phyloP scores from a whole-genome alignment of 2,888 invertebrate genomes.

The Acronicta psi region DNA sequence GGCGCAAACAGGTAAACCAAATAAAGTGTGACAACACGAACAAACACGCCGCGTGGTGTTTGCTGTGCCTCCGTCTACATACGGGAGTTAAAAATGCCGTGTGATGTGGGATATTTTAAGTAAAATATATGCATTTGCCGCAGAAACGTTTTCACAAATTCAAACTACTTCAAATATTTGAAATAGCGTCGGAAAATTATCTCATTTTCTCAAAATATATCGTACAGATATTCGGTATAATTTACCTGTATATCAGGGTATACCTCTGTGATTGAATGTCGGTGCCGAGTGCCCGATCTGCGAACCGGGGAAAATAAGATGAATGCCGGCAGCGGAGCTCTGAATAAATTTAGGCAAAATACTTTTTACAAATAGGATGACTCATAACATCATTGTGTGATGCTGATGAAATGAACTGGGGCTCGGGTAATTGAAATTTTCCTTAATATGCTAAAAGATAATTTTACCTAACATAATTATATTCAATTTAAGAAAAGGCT shows the following conservation, averaged over 20 bases:
- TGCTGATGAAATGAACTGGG: constrained; percentile 35
- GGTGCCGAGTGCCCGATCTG: constrained; percentile 12
- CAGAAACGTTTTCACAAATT: not conserved
- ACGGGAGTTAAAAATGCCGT: constrained; percentile 13
- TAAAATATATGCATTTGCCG: no score
- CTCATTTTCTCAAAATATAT: not conserved
- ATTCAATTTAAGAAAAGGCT: no score
- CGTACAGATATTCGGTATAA: constrained; percentile 6
- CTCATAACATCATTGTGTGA: constrained; percentile 49
- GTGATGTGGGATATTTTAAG: constrained; percentile 1
- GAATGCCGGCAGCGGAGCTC: constrained; percentile 40
- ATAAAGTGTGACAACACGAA: constrained; percentile 27
- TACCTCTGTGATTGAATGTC: constrained; percentile 50
- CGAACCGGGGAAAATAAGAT: constrained; percentile 51
- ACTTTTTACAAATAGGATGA: constrained; percentile 46
- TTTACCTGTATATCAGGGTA: constrained; percentile 27
- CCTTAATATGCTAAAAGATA: not conserved
- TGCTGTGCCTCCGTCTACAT: constrained; percentile 26
- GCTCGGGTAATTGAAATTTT: constrained; percentile 26
- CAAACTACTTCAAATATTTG: no score
- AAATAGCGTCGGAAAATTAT: no score
- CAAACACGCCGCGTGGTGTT: constrained; percentile 31
- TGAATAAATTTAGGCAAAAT: constrained; percentile 53
- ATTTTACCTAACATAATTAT: no score
- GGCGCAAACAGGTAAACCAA: constrained; percentile 32